These are phyloP conservation scores for Ceratina japonica DNA, from an alignment of 1,140 invertebrate species.

Conservation along the genomic window DNA sequence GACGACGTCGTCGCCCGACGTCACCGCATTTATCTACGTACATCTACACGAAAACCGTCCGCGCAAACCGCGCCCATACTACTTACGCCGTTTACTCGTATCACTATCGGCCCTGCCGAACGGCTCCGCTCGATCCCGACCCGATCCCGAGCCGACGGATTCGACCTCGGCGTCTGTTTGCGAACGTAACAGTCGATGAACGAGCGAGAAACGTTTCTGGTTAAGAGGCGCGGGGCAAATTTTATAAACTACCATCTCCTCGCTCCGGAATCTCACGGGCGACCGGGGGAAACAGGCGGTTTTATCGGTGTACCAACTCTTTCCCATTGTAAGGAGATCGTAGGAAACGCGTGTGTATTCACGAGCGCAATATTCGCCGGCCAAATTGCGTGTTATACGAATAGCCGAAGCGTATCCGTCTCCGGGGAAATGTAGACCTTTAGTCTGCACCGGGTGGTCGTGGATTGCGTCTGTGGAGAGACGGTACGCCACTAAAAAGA, in stretches of 20 bases:
- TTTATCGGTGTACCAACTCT: too few relatives aligned
- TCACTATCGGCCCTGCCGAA: not conserved
- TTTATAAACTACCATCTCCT: not conserved
- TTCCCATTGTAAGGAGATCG: not conserved
- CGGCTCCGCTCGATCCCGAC: not conserved
- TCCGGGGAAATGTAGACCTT: slow-evolving; percentile 79
- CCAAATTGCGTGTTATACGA: slow-evolving; percentile 79
- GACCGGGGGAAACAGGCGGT: too few relatives aligned
- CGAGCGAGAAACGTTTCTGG: too few relatives aligned
- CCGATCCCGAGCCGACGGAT: not conserved
- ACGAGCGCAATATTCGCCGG: slow-evolving; percentile 63
- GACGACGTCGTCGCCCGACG: slow-evolving; percentile 51
- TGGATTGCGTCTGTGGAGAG: slow-evolving; percentile 77
- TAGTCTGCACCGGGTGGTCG: slow-evolving; percentile 69
- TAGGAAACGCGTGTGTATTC: not conserved
- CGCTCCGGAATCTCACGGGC: not conserved
- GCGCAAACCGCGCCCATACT: too few relatives aligned
- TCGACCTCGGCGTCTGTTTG: too few relatives aligned
- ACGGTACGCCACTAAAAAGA: slow-evolving; percentile 78
- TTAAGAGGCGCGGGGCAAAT: not conserved
- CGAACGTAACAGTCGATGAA: too few relatives aligned
- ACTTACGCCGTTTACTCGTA: not conserved
- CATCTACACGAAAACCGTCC: too few relatives aligned
- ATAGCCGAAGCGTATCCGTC: slow-evolving; percentile 78
- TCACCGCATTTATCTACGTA: not conserved